Evolutionary conservation across 2,113 vertebrate genomes (phyloP).

Genomic region (Brachirus orientalis): DNA sequence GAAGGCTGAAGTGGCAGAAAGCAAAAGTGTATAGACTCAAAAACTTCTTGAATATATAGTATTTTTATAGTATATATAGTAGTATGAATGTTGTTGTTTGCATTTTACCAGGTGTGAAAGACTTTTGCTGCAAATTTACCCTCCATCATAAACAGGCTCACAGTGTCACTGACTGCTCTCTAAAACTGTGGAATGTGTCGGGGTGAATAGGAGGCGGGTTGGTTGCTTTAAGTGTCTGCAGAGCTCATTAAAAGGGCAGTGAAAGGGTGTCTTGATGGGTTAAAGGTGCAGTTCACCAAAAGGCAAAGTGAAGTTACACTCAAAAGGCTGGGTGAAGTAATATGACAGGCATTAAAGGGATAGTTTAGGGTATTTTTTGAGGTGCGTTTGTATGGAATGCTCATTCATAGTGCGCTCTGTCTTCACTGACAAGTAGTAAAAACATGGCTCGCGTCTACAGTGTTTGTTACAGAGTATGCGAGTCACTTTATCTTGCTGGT

Average conservation of each 20-base stretch:
- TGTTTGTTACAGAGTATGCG: no score
- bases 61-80: no score
- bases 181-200: conserved; percentile 71
- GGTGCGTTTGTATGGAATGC: no score
- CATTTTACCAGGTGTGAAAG: neutral
- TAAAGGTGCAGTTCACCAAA: conserved; percentile 53
- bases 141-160: conserved; percentile 1
- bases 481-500: no score
- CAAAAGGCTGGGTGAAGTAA: neutral
- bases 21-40: neutral
- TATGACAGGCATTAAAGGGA: neutral
- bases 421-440: no score
- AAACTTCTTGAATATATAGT: no score
- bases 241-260: conserved; percentile 59
- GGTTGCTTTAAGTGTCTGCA: conserved; percentile 49
- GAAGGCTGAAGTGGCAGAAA: neutral
- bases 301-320: neutral
- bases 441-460: no score
- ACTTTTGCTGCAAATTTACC: neutral
- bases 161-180: conserved; percentile 25
- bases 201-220: conserved; percentile 61
- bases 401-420: no score
- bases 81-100: neutral
- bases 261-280: conserved; percentile 32
- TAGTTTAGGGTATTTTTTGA: no score